Conservation (phyloP, 1,140 invertebrate species). For the Drosophila willistoni region DNA sequence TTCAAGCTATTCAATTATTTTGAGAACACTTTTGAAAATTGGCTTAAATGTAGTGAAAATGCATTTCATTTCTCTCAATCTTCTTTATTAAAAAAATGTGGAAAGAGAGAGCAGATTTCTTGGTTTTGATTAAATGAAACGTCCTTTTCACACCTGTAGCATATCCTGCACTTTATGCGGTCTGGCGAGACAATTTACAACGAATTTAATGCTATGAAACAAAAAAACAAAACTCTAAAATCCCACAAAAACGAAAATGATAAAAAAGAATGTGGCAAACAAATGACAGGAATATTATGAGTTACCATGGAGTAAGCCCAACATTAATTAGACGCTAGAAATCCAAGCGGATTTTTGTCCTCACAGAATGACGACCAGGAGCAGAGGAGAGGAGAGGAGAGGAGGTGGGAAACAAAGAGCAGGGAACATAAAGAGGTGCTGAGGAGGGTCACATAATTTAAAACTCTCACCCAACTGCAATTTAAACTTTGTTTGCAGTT, state of each 20-base stretch:
- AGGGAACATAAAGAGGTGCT: not conserved
- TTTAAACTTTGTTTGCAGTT: slow-evolving; percentile 54
- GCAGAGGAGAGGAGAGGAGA: not conserved
- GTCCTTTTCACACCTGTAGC: too few species aligned
- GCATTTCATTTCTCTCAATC: too few species aligned
- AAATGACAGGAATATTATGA: slow-evolving; percentile 14
- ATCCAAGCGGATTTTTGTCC: slow-evolving; percentile 1
- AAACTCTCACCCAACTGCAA: slow-evolving; percentile 58
- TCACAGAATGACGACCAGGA: not conserved
- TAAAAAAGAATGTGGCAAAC: slow-evolving; percentile 9
- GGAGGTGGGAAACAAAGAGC: not conserved
- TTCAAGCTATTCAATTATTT: too few species aligned
- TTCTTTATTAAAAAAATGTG: too few species aligned
- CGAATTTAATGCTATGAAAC: not conserved
- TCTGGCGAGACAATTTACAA: too few species aligned
- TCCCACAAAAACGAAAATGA: not conserved
- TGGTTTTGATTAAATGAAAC: too few species aligned
- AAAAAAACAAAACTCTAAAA: not conserved
- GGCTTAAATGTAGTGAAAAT: too few species aligned
- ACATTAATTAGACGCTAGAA: slow-evolving; percentile 11
- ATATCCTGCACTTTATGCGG: too few species aligned
- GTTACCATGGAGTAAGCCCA: slow-evolving; percentile 7
- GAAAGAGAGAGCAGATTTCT: too few species aligned
- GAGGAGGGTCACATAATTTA: slow-evolving; percentile 38
- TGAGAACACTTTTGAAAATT: too few species aligned